Percentiles rank a stretch among this genome's conserved stretches.
Conservation (phyloP, 2,888 invertebrate species). For the Xanthia icteritia region DNA sequence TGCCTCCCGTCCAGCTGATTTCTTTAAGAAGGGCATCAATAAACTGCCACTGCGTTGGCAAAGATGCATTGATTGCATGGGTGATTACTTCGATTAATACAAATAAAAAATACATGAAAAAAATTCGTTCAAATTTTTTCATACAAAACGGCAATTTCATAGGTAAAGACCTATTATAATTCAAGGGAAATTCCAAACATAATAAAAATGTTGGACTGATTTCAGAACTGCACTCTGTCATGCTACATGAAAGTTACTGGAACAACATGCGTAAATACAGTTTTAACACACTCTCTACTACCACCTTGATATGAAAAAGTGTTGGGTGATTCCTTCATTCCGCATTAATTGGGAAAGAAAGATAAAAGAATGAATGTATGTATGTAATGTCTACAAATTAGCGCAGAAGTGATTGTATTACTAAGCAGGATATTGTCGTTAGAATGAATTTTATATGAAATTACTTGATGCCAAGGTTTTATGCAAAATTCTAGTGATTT, state of each 20-base stretch:
- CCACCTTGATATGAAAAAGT: conserved; percentile 46
- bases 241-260: conserved; percentile 41
- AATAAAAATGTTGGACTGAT: background rate
- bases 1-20: too few species aligned
- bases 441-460: background rate
- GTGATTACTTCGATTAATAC: too few species aligned
- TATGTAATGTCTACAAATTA: conserved; percentile 20
- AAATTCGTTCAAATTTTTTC: too few species aligned
- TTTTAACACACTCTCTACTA: conserved; percentile 43
- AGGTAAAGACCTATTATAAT: too few species aligned
- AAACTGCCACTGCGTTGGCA: too few species aligned
- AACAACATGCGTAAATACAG: conserved; percentile 52
- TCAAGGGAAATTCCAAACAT: background rate
- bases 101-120: too few species aligned
- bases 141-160: too few species aligned
- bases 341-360: conserved; percentile 2
- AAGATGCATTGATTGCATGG: too few species aligned
- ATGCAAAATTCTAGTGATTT: conserved; percentile 9
- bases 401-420: conserved; percentile 7
- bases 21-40: too few species aligned
- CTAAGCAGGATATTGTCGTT: background rate
- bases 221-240: conserved; percentile 26
- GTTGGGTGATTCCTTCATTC: conserved; percentile 22
- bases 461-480: background rate
- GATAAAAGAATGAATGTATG: conserved; percentile 7